Evolutionary conservation across 2,888 invertebrate genomes (phyloP).

Genomic region (Mesopsocus fuscifrons): DNA sequence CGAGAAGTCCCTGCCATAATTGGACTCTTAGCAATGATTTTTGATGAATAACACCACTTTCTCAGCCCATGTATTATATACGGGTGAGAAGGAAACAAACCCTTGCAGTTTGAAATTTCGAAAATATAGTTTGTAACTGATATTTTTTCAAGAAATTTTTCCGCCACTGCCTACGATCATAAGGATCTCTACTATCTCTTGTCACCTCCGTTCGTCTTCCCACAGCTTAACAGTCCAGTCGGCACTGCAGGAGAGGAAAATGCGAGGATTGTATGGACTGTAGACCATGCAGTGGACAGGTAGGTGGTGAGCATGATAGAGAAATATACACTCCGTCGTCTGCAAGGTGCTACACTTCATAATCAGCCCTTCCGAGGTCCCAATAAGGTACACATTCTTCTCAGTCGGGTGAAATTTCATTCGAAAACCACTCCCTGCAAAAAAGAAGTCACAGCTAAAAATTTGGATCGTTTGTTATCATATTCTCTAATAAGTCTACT

Average conservation of each 20-base stretch:
- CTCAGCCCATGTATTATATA: no score
- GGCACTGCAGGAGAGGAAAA: constrained; percentile 80
- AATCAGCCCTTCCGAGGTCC: constrained; percentile 81
- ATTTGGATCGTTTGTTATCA: no score
- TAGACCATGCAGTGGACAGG: constrained; percentile 77
- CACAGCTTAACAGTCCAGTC: constrained; percentile 94
- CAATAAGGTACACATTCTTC: constrained; percentile 65
- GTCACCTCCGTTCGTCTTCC: constrained; percentile 76
- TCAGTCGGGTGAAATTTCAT: constrained; percentile 75
- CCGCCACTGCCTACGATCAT: no score
- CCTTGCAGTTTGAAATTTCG: no score
- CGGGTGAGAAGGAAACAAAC: no score
- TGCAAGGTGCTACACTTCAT: constrained; percentile 81
- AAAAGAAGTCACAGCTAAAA: constrained; percentile 6
- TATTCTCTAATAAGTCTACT: no score
- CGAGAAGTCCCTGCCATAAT: background rate
- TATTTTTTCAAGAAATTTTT: no score
- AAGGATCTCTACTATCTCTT: no score
- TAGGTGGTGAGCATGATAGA: constrained; percentile 63
- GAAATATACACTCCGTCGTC: constrained; percentile 53
- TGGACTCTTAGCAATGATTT: background rate
- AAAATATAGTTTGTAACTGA: no score
- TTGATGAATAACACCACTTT: no score
- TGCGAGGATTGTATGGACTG: constrained; percentile 68
- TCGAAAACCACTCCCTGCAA: constrained; percentile 62